Base-by-base conservation (phyloP, 1,140 invertebrate species). In the Macrobrachium rosenbergii region DNA sequence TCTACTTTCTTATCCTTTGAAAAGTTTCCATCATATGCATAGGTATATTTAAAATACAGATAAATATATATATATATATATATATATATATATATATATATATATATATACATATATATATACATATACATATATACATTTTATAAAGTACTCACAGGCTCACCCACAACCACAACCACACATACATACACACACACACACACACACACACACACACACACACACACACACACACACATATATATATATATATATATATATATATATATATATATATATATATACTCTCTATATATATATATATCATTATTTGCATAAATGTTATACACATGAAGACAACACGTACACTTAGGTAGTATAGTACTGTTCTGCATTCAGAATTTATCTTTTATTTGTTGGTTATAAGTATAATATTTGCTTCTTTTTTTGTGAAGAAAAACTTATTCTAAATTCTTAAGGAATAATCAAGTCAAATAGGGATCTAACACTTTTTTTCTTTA, bases 151-250 rank as follows among this genome's bases (percentile, higher is more conserved):
- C 73, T 28, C 73, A 75, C 28, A 75, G 37, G 58, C 73, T 43
- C 72, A 75, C 72, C 14, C 72, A 75, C 72, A 75, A 28, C 37
- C 72, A 45, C 43, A 76, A 43, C 19, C 73, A 77, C 75, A 77
- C 37, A 45, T 8, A 75, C 37, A 79, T 0, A 60, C n/a, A 79
- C 1, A 62, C 58, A 23, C 19, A 79, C 58, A 45, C 60, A 60
- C 60, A 60, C 5, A 23, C 10, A 52, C 2, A 82, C 28, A 52
- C 2, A 82, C 14, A 69, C 21, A 82, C 21, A 82, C 21, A 63
- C 11, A 28, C n/a, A 59, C 2, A 59, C 21, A 82, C 12, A 82
- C 21, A 82, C 21, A 82, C 21, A 82, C 12, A 75, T 21, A 75
- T 14, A 75, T 21, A 75, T 14, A 75, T 21, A 75, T n/a, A 79